These are phyloP conservation scores for Sorex araneus DNA, from an alignment of 2,113 vertebrate species.

Conservation along the genomic window DNA sequence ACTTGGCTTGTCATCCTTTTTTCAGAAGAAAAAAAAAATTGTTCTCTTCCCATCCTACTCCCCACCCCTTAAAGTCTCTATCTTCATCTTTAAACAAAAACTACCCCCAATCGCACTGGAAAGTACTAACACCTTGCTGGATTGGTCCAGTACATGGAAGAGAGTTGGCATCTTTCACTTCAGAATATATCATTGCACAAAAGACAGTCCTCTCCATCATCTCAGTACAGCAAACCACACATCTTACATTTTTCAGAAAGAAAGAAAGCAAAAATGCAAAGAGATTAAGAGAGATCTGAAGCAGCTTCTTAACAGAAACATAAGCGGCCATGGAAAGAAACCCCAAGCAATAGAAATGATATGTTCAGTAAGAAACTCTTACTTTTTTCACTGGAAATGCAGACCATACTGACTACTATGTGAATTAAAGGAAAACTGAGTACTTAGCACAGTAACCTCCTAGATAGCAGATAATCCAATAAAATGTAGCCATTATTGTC, in stretches of 20 bases:
- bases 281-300: background rate
- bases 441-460: background rate
- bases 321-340: background rate
- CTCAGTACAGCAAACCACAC: background rate
- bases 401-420: background rate
- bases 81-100: no score
- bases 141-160: no score
- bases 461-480: background rate
- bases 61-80: no score
- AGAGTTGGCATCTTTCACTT: no score
- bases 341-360: background rate
- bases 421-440: background rate
- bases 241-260: background rate
- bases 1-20: no score
- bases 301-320: conserved; percentile 18
- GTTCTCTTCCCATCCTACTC: no score
- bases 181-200: no score
- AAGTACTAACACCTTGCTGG: no score
- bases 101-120: no score
- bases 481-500: background rate
- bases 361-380: background rate
- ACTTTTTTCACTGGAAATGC: background rate
- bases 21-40: no score
- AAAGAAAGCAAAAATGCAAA: background rate
- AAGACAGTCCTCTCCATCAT: background rate